Evolutionary conservation across 2,113 vertebrate genomes (phyloP).

Genomic region (Cryptotis parvus): DNA sequence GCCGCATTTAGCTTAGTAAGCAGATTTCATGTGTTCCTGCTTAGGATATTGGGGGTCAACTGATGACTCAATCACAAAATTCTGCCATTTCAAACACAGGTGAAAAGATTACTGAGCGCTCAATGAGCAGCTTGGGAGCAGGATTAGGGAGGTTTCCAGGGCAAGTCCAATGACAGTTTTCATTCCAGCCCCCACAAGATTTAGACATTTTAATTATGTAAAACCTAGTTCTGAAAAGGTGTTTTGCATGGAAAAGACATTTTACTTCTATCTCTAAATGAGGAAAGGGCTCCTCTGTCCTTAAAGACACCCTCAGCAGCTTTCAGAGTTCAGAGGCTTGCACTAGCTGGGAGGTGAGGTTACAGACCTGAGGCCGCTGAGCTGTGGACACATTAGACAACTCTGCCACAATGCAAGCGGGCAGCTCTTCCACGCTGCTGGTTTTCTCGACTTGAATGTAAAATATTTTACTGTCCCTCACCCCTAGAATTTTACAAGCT

Average conservation of each 20-base stretch:
- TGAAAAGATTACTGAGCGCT: background rate
- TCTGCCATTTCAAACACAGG: background rate
- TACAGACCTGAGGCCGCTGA: background rate
- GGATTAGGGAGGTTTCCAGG: too few relatives aligned
- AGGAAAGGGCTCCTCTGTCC: background rate
- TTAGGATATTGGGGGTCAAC: background rate
- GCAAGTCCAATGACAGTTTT: too few relatives aligned
- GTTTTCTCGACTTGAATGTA: background rate
- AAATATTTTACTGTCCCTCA: background rate
- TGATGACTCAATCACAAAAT: background rate
- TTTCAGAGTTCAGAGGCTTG: background rate
- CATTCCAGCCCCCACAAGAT: background rate
- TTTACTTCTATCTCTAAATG: too few relatives aligned
- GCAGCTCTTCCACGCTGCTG: background rate
- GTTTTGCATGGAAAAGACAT: background rate
- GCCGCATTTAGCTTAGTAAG: constrained; percentile 15
- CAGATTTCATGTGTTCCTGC: background rate
- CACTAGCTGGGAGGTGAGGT: background rate
- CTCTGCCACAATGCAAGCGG: background rate
- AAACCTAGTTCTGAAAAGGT: background rate
- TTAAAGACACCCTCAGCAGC: background rate
- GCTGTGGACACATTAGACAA: background rate
- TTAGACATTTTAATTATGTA: background rate
- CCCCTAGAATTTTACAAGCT: background rate
- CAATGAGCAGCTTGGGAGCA: too few relatives aligned